Evolutionary conservation across 2,888 invertebrate species (phyloP).

Genomic region (Coremacera marginata): DNA sequence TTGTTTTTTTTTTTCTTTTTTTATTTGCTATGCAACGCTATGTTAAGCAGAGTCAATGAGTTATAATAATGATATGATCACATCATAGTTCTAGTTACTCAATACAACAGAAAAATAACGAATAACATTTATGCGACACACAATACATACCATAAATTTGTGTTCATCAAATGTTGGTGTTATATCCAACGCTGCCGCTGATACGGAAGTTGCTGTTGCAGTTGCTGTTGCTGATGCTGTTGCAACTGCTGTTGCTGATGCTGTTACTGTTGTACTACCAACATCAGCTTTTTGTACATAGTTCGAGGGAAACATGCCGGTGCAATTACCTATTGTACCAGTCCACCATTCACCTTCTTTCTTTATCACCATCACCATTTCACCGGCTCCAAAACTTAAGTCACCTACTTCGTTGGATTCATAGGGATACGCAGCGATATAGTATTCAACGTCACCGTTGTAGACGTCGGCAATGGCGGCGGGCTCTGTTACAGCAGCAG

Average conservation of each 20-base stretch:
- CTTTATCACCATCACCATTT: slow-evolving; percentile 87
- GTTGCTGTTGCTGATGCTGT: slow-evolving; percentile 50
- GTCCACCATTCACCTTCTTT: slow-evolving; percentile 99
- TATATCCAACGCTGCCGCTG: slow-evolving; percentile 40
- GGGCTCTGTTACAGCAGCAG: slow-evolving; percentile 47
- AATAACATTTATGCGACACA: not conserved
- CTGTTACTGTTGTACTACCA: slow-evolving; percentile 54
- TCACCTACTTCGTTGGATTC: slow-evolving; percentile 91
- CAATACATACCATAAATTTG: slow-evolving; percentile 29
- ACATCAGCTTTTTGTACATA: slow-evolving; percentile 85
- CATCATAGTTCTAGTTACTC: not conserved
- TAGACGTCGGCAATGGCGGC: slow-evolving; percentile 57
- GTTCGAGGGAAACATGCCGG: slow-evolving; percentile 97
- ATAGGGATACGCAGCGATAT: slow-evolving; percentile 91
- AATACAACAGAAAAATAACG: not conserved
- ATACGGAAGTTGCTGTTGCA: slow-evolving; percentile 19
- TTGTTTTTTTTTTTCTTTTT: too few relatives aligned
- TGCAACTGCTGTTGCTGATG: too few relatives aligned
- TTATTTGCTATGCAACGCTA: too few relatives aligned
- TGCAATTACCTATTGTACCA: slow-evolving; percentile 83
- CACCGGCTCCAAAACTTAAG: slow-evolving; percentile 87
- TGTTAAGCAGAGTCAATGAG: not conserved
- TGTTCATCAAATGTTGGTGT: slow-evolving; percentile 48
- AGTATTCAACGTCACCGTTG: slow-evolving; percentile 77
- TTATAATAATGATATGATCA: not conserved